Conservation (phyloP, 2,888 invertebrate genomes). For the Ochropleura leucogaster region DNA sequence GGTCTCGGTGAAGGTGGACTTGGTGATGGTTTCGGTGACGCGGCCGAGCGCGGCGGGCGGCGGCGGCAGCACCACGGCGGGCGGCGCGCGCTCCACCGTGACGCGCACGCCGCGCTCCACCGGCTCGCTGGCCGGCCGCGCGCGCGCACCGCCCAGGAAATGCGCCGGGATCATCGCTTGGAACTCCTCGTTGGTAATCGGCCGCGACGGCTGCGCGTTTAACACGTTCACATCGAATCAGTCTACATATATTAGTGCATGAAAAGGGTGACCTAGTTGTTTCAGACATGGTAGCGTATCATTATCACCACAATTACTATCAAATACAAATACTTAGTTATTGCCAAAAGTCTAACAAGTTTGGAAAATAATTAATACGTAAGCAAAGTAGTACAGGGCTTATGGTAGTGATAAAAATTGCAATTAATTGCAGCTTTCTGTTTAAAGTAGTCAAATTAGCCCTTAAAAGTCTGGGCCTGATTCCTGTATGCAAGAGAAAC, state of each 20-base stretch:
- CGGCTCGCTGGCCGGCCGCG: constrained; percentile 69
- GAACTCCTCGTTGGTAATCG: constrained; percentile 98
- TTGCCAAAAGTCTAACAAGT: constrained; percentile 10
- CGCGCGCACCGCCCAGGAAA: constrained; percentile 92
- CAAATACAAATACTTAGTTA: neutral
- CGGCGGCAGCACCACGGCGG: constrained; percentile 93
- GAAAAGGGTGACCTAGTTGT: constrained; percentile 10
- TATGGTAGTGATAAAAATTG: neutral
- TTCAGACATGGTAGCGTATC: constrained; percentile 54
- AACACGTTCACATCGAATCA: constrained; percentile 89
- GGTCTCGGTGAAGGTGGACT: constrained; percentile 98
- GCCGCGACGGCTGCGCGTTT: constrained; percentile 93
- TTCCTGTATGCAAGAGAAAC: neutral
- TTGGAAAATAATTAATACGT: neutral
- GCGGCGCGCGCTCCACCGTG: constrained; percentile 94
- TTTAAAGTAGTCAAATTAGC: too few relatives aligned
- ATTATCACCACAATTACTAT: constrained; percentile 22
- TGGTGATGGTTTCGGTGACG: constrained; percentile 98
- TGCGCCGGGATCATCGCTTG: constrained; percentile 98
- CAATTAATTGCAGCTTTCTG: neutral
- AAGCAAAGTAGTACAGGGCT: constrained; percentile 41
- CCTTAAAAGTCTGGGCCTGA: too few relatives aligned
- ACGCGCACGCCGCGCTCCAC: constrained; percentile 93
- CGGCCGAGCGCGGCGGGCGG: constrained; percentile 96
- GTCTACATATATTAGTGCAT: constrained; percentile 62